Evolutionary conservation across 2,888 invertebrate genomes (phyloP), one percentile per base, ranked within the genome.

Genomic region (Drosophila maculinotata): DNA sequence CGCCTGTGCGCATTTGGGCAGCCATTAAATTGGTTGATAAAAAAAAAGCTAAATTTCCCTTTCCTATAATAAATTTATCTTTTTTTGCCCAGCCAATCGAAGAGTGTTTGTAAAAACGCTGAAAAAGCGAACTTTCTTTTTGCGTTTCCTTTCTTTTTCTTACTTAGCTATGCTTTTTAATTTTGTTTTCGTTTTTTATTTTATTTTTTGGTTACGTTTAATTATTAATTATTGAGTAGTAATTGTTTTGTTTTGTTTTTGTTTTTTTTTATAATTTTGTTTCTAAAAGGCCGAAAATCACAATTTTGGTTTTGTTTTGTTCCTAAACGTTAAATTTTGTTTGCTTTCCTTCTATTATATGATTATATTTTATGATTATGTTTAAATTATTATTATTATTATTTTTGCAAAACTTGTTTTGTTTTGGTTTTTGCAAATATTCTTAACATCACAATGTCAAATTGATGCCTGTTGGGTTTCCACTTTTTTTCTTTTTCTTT

Each of bases 251-350:
- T 38, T 72, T 51, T 64, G 20, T 51, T 58, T 62, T 42, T 9
- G 15, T 52, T 48, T 45, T 17, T 49, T 60, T 67, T 71, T 69
- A 67, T 76, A 84, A 85, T 85, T 85, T 85, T 85, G 84, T 89
- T 89, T 81, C 82, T 89, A 88, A 89, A 89, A 89, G 89, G 88
- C 89, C 89, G 89, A 89, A 89, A 89, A 89, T 89, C 89, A 89
- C 89, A 89, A 89, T 89, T 89, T 89, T 85, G 90, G 79, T 88
- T 88, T 87, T 72, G 69, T 75, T 80, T 76, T 88, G 79, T 83
- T 90, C 85, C 87, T 89, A 89, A 89, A 89, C 65, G 59, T 88
- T 81, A 77, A 85, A 86, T 86, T 86, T 85, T 80, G 76, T 76
- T 69, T 74, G 52, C 62, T 44, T 63, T 69, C 54, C 45, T 57